These are phyloP conservation scores for Etheostoma perlongum DNA, from an alignment of 2,797 vertebrate species.

Conservation along the genomic window DNA sequence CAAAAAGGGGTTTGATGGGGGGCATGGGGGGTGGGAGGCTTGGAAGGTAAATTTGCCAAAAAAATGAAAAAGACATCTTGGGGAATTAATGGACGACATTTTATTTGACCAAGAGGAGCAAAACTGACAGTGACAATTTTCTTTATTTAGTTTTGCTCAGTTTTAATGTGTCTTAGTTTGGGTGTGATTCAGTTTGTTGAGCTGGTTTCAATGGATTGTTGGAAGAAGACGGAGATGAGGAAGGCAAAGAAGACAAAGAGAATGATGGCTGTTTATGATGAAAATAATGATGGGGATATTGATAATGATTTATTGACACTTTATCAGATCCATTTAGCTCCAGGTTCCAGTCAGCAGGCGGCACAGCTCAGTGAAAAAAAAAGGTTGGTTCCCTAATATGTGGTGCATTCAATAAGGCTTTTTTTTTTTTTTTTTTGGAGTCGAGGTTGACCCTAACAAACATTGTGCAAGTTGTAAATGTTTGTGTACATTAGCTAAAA, in stretches of 20 bases:
- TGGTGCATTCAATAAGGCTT: constrained; percentile 55
- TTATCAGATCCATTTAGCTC: constrained; percentile 45
- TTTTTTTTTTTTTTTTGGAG: constrained; percentile 47
- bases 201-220: constrained; percentile 67
- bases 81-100: constrained; percentile 59
- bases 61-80: constrained; percentile 46
- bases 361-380: constrained; percentile 38
- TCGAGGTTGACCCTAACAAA: constrained; percentile 45
- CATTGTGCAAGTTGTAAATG: constrained; percentile 70
- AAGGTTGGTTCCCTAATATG: constrained; percentile 29
- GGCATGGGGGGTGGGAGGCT: neutral
- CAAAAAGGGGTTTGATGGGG: constrained; percentile 14
- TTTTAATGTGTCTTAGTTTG: constrained; percentile 64
- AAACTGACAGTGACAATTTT: constrained; percentile 50
- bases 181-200: constrained; percentile 57
- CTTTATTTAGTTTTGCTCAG: constrained; percentile 52
- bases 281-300: constrained; percentile 33
- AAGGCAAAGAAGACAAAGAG: constrained; percentile 21
- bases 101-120: constrained; percentile 54
- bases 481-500: constrained; percentile 70
- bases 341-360: constrained; percentile 43
- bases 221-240: constrained; percentile 2
- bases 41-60: constrained; percentile 68
- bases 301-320: constrained; percentile 23
- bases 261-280: constrained; percentile 21